Conservation (phyloP, 2,888 invertebrate genomes). For the Tethea ocularis region DNA sequence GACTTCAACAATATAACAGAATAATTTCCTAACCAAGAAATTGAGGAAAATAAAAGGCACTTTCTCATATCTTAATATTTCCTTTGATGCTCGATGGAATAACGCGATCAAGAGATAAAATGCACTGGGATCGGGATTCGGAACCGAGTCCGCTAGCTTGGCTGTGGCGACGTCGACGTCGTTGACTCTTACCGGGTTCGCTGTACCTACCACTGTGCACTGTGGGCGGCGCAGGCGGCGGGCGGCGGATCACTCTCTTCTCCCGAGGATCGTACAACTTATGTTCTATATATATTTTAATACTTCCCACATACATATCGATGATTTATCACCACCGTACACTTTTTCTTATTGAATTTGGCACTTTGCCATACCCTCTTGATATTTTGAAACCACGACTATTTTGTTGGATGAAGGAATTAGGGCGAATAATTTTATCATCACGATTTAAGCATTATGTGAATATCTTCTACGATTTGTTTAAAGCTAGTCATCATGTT, state of each 20-base stretch:
- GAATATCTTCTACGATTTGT: constrained; percentile 49
- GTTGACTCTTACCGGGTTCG: constrained; percentile 20
- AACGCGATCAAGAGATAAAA: constrained; percentile 80
- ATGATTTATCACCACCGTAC: constrained; percentile 34
- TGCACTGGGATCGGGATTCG: constrained; percentile 55
- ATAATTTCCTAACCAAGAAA: constrained; percentile 48
- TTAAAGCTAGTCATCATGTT: constrained; percentile 50
- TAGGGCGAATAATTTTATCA: background rate
- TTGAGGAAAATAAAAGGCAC: constrained; percentile 65
- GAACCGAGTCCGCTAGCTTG: constrained; percentile 52
- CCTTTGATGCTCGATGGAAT: constrained; percentile 78
- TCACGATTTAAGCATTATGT: constrained; percentile 37
- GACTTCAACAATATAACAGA: constrained; percentile 18
- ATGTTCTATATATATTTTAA: constrained; percentile 46
- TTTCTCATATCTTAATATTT: constrained; percentile 70
- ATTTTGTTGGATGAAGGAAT: background rate
- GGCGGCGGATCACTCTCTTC: background rate
- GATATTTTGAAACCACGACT: constrained; percentile 11
- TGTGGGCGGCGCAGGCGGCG: constrained; percentile 28
- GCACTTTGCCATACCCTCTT: constrained; percentile 43
- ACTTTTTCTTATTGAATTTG: constrained; percentile 41
- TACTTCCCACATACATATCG: constrained; percentile 36
- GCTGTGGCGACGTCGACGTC: constrained; percentile 29
- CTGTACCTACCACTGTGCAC: constrained; percentile 24
- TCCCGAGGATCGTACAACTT: constrained; percentile 4